These are phyloP conservation scores for Myoxocephalus aenaeus DNA, from an alignment of 2,797 vertebrate genomes.

Conservation along the genomic window DNA sequence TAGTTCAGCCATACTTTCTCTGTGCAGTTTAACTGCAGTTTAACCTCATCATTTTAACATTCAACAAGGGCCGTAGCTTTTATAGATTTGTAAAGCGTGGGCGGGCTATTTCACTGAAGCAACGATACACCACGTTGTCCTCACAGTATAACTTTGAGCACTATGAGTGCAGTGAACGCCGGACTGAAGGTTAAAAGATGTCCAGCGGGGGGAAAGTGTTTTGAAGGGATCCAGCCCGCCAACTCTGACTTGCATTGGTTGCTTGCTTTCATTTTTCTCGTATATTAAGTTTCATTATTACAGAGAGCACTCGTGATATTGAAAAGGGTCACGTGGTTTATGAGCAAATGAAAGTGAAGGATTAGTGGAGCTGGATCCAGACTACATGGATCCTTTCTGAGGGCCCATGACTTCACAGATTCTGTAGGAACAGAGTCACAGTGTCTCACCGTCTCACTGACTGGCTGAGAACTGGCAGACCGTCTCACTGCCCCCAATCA, in stretches of 20 bases:
- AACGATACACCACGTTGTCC: background rate
- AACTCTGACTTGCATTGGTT: conserved; percentile 21
- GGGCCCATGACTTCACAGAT: conserved; percentile 23
- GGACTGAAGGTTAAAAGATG: background rate
- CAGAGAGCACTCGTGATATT: conserved; percentile 51
- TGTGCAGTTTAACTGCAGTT: background rate
- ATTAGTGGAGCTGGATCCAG: conserved; percentile 33
- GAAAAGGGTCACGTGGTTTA: conserved; percentile 47
- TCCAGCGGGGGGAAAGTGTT: background rate
- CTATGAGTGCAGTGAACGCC: background rate
- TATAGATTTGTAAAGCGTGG: background rate
- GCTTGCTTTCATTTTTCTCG: conserved; percentile 44
- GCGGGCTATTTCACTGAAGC: background rate
- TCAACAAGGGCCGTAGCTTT: background rate
- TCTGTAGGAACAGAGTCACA: conserved; percentile 23
- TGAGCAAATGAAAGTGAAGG: conserved; percentile 38
- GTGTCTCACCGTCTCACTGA: conserved; percentile 48
- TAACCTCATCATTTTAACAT: background rate
- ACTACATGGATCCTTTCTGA: conserved; percentile 14
- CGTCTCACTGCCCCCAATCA: conserved; percentile 33
- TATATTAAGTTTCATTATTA: conserved; percentile 36
- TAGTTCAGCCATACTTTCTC: background rate
- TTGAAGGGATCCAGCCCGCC: conserved; percentile 1
- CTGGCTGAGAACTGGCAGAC: conserved; percentile 48
- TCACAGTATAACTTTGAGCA: conserved; percentile 10